phyloP scores from a whole-genome alignment of 2,113 vertebrate species.

The Neodontobutis hainanensis region DNA sequence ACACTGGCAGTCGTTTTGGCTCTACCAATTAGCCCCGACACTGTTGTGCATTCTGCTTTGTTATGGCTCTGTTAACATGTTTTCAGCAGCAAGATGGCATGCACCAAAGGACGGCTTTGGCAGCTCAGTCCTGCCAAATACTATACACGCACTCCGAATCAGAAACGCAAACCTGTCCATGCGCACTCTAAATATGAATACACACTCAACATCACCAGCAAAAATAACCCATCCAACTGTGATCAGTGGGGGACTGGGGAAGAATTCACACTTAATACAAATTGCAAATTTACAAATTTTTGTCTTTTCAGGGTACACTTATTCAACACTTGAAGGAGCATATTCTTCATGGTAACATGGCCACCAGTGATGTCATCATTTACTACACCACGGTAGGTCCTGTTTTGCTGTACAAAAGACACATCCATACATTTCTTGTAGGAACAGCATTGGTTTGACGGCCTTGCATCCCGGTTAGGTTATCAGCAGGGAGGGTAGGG shows the following conservation, averaged over 20 bases:
- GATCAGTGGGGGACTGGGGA: conserved; percentile 26
- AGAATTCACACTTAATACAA: conserved; percentile 32
- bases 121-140: conserved; percentile 53
- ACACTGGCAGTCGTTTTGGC: conserved; percentile 52
- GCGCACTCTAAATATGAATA: neutral
- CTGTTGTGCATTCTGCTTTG: conserved; percentile 59
- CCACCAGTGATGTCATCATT: conserved; percentile 86
- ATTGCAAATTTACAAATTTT: conserved; percentile 29
- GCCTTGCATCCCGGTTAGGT: neutral
- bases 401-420: neutral
- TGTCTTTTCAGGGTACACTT: conserved; percentile 85
- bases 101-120: conserved; percentile 41
- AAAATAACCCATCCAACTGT: conserved; percentile 37
- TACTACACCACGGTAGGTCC: conserved; percentile 92
- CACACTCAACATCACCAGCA: conserved; percentile 14
- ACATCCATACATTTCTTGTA: neutral
- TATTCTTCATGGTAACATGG: conserved; percentile 90
- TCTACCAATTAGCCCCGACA: conserved; percentile 66
- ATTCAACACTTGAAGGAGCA: conserved; percentile 97
- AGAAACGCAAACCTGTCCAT: conserved; percentile 8
- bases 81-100: conserved; percentile 53
- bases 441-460: neutral
- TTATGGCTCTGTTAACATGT: conserved; percentile 60
- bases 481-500: neutral
- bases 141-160: conserved; percentile 10